Evolutionary conservation across 2,797 vertebrate species (phyloP).

Genomic region (Urophycis tenuis): DNA sequence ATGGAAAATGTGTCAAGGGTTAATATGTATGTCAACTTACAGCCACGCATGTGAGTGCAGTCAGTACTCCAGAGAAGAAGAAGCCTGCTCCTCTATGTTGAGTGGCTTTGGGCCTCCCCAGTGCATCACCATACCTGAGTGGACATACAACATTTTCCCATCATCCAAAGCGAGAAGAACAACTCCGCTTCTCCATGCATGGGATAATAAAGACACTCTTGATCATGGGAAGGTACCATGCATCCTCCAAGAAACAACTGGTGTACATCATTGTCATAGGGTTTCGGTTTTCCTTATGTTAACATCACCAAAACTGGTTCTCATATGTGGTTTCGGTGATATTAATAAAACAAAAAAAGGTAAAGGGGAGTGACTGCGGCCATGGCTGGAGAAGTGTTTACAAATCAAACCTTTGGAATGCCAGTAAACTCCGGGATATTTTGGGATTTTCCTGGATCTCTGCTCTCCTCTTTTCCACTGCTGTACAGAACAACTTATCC

Average conservation of each 20-base stretch:
- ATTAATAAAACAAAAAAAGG: background rate
- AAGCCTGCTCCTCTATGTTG: constrained; percentile 75
- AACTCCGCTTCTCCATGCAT: background rate
- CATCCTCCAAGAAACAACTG: too few species aligned
- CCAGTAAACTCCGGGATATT: constrained; percentile 70
- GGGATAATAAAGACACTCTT: background rate
- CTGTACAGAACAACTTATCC: constrained; percentile 82
- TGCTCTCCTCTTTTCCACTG: constrained; percentile 70
- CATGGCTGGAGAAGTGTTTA: background rate
- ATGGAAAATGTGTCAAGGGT: background rate
- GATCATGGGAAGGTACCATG: too few species aligned
- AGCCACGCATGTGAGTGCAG: constrained; percentile 77
- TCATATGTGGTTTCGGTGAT: too few species aligned
- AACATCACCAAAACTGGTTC: too few species aligned
- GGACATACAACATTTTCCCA: background rate
- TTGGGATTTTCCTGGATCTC: constrained; percentile 76
- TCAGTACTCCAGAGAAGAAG: constrained; percentile 89
- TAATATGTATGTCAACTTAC: constrained; percentile 45
- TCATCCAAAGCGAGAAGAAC: background rate
- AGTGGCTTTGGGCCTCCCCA: constrained; percentile 52
- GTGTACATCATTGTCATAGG: background rate
- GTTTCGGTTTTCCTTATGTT: too few species aligned
- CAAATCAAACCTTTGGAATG: constrained; percentile 75
- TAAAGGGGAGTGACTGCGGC: background rate
- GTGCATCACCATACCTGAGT: constrained; percentile 71